A percentile compares a stretch with the other conserved stretches of the same genome.
Conservation (phyloP, 2,797 vertebrate genomes). For the Cossypha caffra region DNA sequence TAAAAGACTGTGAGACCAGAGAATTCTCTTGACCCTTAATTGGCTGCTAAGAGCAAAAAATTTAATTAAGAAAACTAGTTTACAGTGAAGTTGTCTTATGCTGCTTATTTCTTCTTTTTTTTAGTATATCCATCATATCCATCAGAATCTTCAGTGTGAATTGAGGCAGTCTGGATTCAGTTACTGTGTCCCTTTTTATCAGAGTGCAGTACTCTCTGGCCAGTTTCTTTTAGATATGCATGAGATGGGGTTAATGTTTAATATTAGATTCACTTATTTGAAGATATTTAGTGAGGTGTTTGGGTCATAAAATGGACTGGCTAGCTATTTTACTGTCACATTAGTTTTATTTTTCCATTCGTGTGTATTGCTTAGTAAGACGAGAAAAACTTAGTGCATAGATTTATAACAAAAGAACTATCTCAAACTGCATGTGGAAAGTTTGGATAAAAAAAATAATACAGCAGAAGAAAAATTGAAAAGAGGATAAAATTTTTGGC, state of each 20-base stretch:
- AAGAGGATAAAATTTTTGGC: neutral
- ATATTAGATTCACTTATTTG: neutral
- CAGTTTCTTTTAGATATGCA: neutral
- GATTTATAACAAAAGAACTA: neutral
- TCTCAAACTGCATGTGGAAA: neutral
- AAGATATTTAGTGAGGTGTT: neutral
- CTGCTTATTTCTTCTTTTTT: neutral
- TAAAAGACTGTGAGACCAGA: neutral
- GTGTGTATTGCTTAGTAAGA: neutral
- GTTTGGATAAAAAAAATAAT: neutral
- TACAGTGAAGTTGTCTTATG: neutral
- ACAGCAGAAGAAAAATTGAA: neutral
- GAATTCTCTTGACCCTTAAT: neutral
- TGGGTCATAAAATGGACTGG: neutral
- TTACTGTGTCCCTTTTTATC: neutral
- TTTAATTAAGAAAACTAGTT: neutral
- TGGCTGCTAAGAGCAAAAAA: neutral
- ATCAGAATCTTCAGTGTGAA: neutral
- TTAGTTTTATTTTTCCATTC: neutral
- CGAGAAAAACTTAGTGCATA: neutral
- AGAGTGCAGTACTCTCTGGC: accelerated
- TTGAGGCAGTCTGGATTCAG: neutral
- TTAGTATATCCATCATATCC: neutral
- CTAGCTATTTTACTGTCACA: neutral
- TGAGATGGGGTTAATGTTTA: neutral